phyloP scores from a whole-genome alignment of 2,113 vertebrate genomes.

The Oryzias curvinotus region DNA sequence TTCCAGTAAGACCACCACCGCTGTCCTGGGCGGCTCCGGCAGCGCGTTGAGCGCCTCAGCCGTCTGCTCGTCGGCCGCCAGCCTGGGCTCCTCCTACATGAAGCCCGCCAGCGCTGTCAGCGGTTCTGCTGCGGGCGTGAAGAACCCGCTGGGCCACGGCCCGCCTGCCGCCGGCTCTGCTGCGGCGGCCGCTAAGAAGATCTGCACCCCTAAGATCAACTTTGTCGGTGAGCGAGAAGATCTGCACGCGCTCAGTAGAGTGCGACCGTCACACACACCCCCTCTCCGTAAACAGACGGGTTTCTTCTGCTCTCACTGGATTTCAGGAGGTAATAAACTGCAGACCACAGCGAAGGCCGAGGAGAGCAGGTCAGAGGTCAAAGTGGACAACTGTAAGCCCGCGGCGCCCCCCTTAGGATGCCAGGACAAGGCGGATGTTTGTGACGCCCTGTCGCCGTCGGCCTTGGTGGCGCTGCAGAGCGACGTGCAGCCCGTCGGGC shows the following conservation, averaged over 20 bases:
- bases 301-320: conserved; percentile 10
- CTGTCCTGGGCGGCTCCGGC: conserved; percentile 80
- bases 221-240: conserved; percentile 88
- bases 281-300: not conserved
- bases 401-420: conserved; percentile 64
- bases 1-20: conserved; percentile 81
- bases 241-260: too few relatives aligned
- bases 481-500: conserved; percentile 96
- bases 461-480: conserved; percentile 91
- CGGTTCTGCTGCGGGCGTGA: conserved; percentile 70
- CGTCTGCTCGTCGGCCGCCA: conserved; percentile 60
- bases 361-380: conserved; percentile 85
- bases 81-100: conserved; percentile 64
- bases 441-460: conserved; percentile 84
- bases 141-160: conserved; percentile 40
- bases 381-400: conserved; percentile 82
- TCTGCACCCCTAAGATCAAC: conserved; percentile 94
- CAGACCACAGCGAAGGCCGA: conserved; percentile 90
- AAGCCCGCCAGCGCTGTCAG: conserved; percentile 79
- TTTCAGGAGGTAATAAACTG: conserved; percentile 90
- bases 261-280: too few relatives aligned
- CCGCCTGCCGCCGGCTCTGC: conserved; percentile 69
- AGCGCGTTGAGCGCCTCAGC: conserved; percentile 64
- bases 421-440: conserved; percentile 83
- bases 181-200: conserved; percentile 84